phyloP scores from a whole-genome alignment of 2,113 vertebrate genomes.

The Hiodon alosoides region DNA sequence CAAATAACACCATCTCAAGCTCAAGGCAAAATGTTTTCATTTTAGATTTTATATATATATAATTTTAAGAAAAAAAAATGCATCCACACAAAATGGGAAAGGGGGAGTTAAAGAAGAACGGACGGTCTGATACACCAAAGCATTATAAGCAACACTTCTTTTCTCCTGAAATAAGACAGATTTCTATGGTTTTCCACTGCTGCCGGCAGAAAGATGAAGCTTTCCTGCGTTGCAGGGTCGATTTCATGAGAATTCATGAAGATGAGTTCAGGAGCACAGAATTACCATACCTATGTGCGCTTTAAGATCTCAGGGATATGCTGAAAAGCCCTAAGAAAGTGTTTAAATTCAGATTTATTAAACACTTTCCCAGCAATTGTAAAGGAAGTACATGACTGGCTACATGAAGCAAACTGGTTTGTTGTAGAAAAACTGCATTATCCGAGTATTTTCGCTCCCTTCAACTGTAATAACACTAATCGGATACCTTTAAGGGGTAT shows the following conservation, averaged over 20 bases:
- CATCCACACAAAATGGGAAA: no score
- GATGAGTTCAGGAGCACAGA: background rate
- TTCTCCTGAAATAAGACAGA: background rate
- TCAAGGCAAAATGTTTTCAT: background rate
- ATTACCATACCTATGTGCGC: conserved; percentile 10
- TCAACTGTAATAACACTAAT: no score
- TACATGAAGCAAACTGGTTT: conserved; percentile 24
- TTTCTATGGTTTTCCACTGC: background rate
- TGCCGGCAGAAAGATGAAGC: background rate
- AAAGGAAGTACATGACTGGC: conserved; percentile 12
- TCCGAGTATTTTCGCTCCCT: conserved; percentile 27
- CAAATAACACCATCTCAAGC: background rate
- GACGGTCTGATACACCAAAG: no score
- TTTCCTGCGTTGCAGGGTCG: background rate
- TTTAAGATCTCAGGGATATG: background rate
- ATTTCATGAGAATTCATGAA: background rate
- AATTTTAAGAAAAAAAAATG: no score
- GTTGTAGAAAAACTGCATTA: conserved; percentile 36
- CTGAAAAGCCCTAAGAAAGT: background rate
- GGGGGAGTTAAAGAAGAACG: no score
- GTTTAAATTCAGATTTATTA: conserved; percentile 28
- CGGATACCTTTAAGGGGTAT: no score
- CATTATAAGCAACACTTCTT: no score
- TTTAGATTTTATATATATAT: background rate
- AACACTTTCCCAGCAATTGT: conserved; percentile 21